These are phyloP conservation scores for Eupeodes latifasciatus DNA, from an alignment of 2,888 invertebrate genomes.

Conservation along the genomic window DNA sequence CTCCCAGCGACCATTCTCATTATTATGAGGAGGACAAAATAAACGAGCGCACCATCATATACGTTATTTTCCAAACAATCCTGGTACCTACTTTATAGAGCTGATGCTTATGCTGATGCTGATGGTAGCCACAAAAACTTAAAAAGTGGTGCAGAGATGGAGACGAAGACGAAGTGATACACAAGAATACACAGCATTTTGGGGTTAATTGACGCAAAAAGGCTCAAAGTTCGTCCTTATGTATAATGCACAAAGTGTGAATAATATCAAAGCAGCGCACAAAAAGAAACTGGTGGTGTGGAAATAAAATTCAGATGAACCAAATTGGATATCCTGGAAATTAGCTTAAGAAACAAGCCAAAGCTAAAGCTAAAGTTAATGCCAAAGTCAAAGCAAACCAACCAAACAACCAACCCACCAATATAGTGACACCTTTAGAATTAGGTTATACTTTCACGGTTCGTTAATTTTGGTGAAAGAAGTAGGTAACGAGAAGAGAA, in stretches of 20 bases:
- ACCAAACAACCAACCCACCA: background rate
- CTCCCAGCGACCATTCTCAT: too few species aligned
- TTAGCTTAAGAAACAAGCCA: conserved; percentile 22
- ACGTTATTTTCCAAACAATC: background rate
- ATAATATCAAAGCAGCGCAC: conserved; percentile 36
- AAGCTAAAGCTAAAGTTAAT: background rate
- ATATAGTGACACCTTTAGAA: conserved; percentile 39
- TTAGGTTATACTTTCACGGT: conserved; percentile 70
- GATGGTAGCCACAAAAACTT: background rate
- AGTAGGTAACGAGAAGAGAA: too few species aligned
- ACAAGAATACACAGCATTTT: conserved; percentile 48
- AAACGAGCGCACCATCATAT: conserved; percentile 4
- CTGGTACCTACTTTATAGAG: background rate
- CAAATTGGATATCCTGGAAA: conserved; percentile 53
- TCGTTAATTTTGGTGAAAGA: conserved; percentile 54
- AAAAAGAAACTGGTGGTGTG: conserved; percentile 15
- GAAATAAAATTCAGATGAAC: conserved; percentile 20
- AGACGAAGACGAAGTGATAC: background rate
- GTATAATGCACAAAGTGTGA: conserved; percentile 68
- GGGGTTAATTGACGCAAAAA: conserved; percentile 75
- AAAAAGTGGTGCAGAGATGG: background rate
- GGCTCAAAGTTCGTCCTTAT: conserved; percentile 70
- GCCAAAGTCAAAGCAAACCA: background rate
- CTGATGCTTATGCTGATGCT: too few species aligned
- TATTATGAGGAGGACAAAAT: background rate